phyloP scores from a whole-genome alignment of 2,888 invertebrate species.

The Steinernema carpocapsae region DNA sequence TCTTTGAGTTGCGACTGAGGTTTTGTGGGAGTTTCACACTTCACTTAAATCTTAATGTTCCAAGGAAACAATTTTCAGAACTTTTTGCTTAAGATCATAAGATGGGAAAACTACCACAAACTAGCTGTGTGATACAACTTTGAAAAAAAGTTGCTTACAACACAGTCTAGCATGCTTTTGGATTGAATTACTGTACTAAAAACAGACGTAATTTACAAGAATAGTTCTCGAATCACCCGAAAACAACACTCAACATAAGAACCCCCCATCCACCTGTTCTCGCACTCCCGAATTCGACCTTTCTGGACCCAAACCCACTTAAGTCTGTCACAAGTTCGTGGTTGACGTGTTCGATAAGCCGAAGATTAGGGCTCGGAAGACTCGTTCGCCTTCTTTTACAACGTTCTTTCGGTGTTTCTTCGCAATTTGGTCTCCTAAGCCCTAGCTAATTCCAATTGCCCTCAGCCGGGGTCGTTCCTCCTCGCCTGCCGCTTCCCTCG shows the following conservation, averaged over 20 bases:
- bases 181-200: not conserved
- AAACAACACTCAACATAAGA: slow-evolving; percentile 1
- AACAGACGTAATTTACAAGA: not conserved
- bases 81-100: no score
- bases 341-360: not conserved
- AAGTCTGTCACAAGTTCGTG: not conserved
- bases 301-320: not conserved
- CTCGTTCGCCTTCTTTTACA: slow-evolving; percentile 7
- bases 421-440: not conserved
- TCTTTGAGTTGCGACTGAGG: no score
- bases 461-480: slow-evolving; percentile 18
- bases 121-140: no score
- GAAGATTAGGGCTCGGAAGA: slow-evolving; percentile 1
- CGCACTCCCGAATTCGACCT: not conserved
- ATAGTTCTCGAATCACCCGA: not conserved
- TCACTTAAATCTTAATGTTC: no score
- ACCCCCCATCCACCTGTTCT: not conserved
- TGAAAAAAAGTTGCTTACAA: no score
- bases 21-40: no score
- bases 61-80: no score
- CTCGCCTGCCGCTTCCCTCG: not conserved
- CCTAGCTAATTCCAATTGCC: not conserved
- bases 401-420: slow-evolving; percentile 18
- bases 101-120: no score
- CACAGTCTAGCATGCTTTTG: no score